Conservation (phyloP, 2,888 invertebrate species). For the Omphaloscelis lunosa region DNA sequence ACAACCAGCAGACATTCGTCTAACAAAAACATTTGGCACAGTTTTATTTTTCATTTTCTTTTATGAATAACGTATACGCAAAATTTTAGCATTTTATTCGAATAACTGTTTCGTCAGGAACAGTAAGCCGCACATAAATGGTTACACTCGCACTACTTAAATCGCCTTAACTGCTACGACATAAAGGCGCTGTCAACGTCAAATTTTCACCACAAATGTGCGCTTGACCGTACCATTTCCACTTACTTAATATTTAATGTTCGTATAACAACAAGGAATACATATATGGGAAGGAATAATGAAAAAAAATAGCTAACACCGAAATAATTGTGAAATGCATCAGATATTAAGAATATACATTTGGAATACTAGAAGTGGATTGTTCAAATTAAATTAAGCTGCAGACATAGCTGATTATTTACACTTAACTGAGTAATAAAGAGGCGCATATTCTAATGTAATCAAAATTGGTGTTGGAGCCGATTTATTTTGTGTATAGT, state of each 20-base stretch:
- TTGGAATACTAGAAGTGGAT: neutral
- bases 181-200: neutral
- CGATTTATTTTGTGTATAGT: neutral
- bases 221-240: neutral
- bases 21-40: constrained; percentile 25
- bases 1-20: neutral
- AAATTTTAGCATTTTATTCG: neutral
- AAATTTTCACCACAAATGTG: neutral
- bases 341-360: constrained; percentile 7
- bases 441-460: neutral
- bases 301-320: neutral
- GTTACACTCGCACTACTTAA: neutral
- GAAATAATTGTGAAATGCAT: constrained; percentile 23
- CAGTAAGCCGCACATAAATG: neutral
- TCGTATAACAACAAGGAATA: neutral
- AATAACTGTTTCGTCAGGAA: neutral
- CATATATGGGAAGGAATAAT: neutral
- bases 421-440: neutral
- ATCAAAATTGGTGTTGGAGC: neutral
- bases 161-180: neutral
- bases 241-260: neutral
- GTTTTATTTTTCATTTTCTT: neutral
- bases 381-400: neutral
- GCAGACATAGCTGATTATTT: neutral
- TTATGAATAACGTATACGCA: neutral